These are phyloP conservation scores for Enteromius fasciolatus DNA, from an alignment of 2,797 vertebrate species.

Conservation along the genomic window DNA sequence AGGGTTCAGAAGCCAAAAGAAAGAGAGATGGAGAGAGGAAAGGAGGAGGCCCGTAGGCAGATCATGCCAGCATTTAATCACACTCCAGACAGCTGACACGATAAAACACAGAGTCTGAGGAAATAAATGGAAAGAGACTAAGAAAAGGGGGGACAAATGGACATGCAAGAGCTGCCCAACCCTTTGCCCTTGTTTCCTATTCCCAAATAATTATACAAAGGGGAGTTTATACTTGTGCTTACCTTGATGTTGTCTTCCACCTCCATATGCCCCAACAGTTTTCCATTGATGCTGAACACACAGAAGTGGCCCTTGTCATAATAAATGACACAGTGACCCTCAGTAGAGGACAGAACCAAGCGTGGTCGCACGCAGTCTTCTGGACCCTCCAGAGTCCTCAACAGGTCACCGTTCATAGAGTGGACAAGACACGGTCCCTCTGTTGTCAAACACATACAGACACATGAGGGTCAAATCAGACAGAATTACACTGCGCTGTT, in stretches of 20 bases:
- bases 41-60: conserved; percentile 56
- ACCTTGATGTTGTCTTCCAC: conserved; percentile 92
- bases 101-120: conserved; percentile 71
- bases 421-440: conserved; percentile 98
- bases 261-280: conserved; percentile 87
- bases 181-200: conserved; percentile 3
- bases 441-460: conserved; percentile 60
- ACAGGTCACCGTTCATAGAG: conserved; percentile 98
- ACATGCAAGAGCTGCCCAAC: neutral
- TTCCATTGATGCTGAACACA: conserved; percentile 93
- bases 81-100: conserved; percentile 66
- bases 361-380: conserved; percentile 83
- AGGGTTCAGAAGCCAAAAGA: conserved; percentile 34
- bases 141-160: conserved; percentile 14
- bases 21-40: conserved; percentile 35
- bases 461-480: neutral
- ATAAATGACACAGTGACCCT: conserved; percentile 94
- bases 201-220: conserved; percentile 12
- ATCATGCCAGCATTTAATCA: conserved; percentile 73
- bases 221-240: conserved; percentile 43
- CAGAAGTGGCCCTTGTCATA: conserved; percentile 92
- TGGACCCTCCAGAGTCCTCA: conserved; percentile 89
- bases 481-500: neutral
- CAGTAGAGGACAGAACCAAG: conserved; percentile 91
- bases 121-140: conserved; percentile 7